Evolutionary conservation across 2,113 vertebrate genomes (phyloP).

Genomic region (Cyanoderma ruficeps): DNA sequence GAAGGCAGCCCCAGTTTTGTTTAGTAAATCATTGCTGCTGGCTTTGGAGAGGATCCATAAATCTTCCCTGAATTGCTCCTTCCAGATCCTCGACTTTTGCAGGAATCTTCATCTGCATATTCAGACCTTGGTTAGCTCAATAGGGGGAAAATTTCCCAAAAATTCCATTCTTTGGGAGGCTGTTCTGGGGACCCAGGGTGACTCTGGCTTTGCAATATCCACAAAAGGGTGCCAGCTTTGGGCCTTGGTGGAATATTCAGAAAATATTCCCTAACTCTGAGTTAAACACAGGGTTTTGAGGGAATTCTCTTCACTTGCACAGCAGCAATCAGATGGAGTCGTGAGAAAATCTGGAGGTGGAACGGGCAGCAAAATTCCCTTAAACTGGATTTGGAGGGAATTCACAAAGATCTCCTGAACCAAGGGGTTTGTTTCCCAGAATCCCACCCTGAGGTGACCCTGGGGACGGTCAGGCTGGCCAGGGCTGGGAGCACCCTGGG

Average conservation of each 20-base stretch:
- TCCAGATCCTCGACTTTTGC: not conserved
- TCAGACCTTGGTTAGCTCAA: not conserved
- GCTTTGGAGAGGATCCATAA: not conserved
- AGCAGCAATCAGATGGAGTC: not conserved
- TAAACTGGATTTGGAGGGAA: not conserved
- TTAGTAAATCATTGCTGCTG: slow-evolving; percentile 35
- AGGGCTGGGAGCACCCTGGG: not conserved
- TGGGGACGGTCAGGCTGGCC: not conserved
- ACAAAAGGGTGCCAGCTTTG: not conserved
- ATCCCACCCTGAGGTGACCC: too few relatives aligned
- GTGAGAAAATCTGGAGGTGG: not conserved
- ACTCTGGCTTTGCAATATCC: not conserved
- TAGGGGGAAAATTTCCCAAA: not conserved
- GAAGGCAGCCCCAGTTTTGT: not conserved
- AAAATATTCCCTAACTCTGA: not conserved
- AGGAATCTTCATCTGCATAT: not conserved
- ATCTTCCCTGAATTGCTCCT: not conserved
- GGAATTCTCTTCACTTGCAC: not conserved
- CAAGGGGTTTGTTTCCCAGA: not conserved
- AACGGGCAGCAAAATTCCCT: not conserved
- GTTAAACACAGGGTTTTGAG: not conserved
- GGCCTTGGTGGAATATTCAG: not conserved
- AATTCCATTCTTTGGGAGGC: not conserved
- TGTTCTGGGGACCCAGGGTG: not conserved
- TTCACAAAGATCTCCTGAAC: not conserved